Percentiles rank a stretch among this genome's conserved stretches.
Evolutionary conservation across 2,113 vertebrate species (phyloP).

Genomic region (Otocyon megalotis): DNA sequence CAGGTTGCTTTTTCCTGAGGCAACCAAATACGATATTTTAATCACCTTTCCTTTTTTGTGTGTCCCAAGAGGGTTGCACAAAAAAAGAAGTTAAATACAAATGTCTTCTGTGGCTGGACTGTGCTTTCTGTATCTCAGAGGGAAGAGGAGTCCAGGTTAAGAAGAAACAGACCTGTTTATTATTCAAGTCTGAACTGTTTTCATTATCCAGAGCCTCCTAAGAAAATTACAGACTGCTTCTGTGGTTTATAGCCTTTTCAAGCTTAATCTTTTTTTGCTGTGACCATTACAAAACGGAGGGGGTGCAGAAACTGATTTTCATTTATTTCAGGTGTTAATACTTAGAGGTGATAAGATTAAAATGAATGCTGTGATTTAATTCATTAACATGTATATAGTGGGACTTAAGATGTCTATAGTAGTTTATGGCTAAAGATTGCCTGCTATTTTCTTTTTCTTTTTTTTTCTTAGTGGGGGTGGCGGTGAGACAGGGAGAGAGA

Average conservation of each 20-base stretch:
- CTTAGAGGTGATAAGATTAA: conserved; percentile 37
- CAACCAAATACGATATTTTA: neutral
- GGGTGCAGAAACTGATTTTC: neutral
- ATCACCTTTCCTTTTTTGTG: conserved; percentile 5
- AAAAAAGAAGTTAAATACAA: neutral
- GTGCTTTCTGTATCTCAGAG: neutral
- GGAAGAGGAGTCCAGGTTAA: conserved; percentile 46
- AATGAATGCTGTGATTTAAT: conserved; percentile 40
- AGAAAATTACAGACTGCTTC: conserved; percentile 64
- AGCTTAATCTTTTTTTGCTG: conserved; percentile 29
- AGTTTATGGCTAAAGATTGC: conserved; percentile 34
- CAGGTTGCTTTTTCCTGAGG: conserved; percentile 40
- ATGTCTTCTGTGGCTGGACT: neutral
- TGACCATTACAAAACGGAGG: neutral
- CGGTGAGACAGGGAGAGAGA: neutral
- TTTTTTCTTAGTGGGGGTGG: too few species aligned
- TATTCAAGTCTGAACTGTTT: conserved; percentile 60
- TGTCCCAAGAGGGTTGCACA: neutral
- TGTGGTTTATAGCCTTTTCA: conserved; percentile 22
- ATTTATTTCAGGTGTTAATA: conserved; percentile 57
- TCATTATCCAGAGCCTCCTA: conserved; percentile 57
- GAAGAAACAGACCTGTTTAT: conserved; percentile 66
- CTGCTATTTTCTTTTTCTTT: neutral
- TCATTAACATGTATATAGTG: conserved; percentile 44
- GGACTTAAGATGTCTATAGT: neutral